These are phyloP conservation scores for Parnassius glacialis DNA, from an alignment of 2,888 invertebrate species.

Conservation along the genomic window DNA sequence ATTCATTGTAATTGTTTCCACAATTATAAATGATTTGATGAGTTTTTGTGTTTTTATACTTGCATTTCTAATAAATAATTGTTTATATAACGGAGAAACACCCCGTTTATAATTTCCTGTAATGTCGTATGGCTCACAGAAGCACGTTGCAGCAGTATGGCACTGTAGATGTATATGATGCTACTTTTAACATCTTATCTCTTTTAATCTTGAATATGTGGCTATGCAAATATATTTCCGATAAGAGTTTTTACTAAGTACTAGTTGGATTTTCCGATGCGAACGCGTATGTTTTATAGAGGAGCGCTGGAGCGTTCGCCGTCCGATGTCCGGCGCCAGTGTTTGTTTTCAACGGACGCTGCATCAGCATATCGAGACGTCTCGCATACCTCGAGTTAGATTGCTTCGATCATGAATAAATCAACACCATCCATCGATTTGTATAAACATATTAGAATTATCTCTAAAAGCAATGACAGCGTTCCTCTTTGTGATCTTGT, in stretches of 20 bases:
- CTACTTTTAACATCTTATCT: constrained; percentile 6
- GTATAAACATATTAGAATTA: constrained; percentile 28
- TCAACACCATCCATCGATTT: constrained; percentile 41
- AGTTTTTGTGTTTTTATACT: too few species aligned
- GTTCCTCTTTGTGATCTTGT: neutral
- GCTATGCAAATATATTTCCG: constrained; percentile 35
- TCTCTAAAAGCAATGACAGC: constrained; percentile 16
- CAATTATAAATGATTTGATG: too few species aligned
- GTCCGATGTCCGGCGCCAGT: constrained; percentile 34
- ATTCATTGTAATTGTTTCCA: too few species aligned
- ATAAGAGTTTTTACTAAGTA: constrained; percentile 33
- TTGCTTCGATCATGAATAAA: constrained; percentile 53
- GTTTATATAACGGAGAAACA: neutral
- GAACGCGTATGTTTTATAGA: constrained; percentile 48
- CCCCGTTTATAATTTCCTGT: neutral
- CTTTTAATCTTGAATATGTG: constrained; percentile 22
- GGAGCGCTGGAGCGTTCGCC: constrained; percentile 32
- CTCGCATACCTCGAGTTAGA: constrained; percentile 46
- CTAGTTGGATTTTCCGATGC: constrained; percentile 44
- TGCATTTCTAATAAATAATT: too few species aligned
- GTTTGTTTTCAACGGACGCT: constrained; percentile 32
- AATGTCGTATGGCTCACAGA: neutral
- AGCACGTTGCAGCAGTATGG: neutral
- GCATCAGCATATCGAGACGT: constrained; percentile 53
- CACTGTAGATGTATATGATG: neutral